Evolutionary conservation across 2,888 invertebrate genomes (phyloP), one percentile per base, ranked within the genome.

Genomic region (Drosophila stalkeri): DNA sequence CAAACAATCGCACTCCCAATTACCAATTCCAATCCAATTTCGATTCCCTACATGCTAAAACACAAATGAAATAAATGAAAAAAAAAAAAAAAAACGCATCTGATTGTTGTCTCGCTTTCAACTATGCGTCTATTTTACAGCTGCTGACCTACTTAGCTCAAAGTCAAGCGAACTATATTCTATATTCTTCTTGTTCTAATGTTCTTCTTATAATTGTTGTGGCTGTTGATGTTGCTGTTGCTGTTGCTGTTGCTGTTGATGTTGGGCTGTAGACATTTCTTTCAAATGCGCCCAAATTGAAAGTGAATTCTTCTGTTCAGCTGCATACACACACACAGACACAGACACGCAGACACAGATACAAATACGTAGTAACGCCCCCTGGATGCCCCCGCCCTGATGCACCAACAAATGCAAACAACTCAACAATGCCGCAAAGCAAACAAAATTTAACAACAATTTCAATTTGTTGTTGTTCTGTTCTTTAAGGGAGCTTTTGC

Each of bases 371-470:
- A 20, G 0, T 7, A 14, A 14, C 46, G 27, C 14, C 59, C 8
- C 20, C 35, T 0, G 4, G 14, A 2, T n/a, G n/a, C n/a, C 31
- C 43, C 27, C 62, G 35, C 16, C 61, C 57, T 35, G 18, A 12
- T 33, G 54, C 44, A 33, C 2, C 44, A 56, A 54, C 77, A 69
- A 72, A 78, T 72, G 81, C 83, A 86, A 86, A 83, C 75, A 83
- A 82, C 77, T 83, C 83, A 83, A 74, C 86, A 86, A 78, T 86
- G 81, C 84, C 83, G 80, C 80, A 69, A 80, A 86, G 84, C 84
- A 84, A 84, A 86, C 82, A 82, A 68, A 82, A 85, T 67, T 84
- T 86, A 84, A 84, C 86, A 83, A 83, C 86, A 86, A 87, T 86
- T 86, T 81, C 85, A 87, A 76, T 87, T 85, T 69, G 44, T 66